Base-by-base conservation (phyloP, 2,113 vertebrate species). In the Oreochromis tanganicae region DNA sequence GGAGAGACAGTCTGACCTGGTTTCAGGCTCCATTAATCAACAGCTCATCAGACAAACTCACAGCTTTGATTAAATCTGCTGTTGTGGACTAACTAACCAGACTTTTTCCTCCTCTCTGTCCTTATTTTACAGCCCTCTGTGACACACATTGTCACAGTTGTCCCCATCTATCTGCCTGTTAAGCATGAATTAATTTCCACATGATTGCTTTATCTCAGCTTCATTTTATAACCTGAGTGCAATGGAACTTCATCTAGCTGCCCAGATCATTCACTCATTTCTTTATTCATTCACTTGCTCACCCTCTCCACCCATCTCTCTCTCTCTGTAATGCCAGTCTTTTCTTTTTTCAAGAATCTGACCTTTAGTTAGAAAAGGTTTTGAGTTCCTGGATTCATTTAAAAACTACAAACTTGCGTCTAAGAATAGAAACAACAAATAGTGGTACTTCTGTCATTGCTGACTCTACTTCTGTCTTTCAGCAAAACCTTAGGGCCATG, bases 11-110 rank as follows among this genome's bases (percentile, higher is more conserved):
- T 85, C 66, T 95, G 95, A 94, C 93, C 94, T 93, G 88, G 83
- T 93, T 93, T 92, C 89, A 85, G 90, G 87, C 92, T 92, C 85
- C 89, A 90, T 95, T 95, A 91, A 94, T 94, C 92, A 94, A 87
- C 91, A 85, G 82, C 90, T 95, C 92, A 88, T 89, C 89, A 89
- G 86, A 86, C 43, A 21, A 86, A 91, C 48, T 90, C 86, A 71
- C 85, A 83, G 90, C 89, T 94, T 86, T 95, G 89, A 94, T 92
- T 94, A 93, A 91, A 93, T 94, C 87, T 93, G 88, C 71, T 86
- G 87, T 84, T 56, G 85, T 86, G 2, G 29, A 27, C 34, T 56
- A 88, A 88, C 82, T 85, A 90, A 90, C 87, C 73, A 63, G 83
- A 85, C 81, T 43, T 68, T 52, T 14, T 52, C 29, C 36, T 66